phyloP scores from a whole-genome alignment of 2,113 vertebrate genomes.

The Agapornis roseicollis region DNA sequence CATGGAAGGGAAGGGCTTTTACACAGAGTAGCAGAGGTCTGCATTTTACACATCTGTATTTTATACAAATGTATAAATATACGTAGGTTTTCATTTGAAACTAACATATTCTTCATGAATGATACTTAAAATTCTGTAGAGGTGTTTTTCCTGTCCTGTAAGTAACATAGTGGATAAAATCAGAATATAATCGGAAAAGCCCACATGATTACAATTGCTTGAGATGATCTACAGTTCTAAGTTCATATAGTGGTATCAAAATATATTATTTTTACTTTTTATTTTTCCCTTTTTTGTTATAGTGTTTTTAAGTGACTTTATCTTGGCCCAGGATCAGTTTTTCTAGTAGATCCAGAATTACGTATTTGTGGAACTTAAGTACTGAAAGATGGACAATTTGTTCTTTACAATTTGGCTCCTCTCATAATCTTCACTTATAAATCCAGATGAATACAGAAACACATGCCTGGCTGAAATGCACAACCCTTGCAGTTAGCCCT shows the following conservation, averaged over 20 bases:
- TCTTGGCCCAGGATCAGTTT: not conserved
- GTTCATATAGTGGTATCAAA: not conserved
- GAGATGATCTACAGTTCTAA: not conserved
- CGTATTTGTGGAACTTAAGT: slow-evolving; percentile 32
- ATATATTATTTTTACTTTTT: not conserved
- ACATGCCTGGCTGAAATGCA: slow-evolving; percentile 15
- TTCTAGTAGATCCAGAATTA: slow-evolving; percentile 36
- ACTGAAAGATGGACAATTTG: slow-evolving; percentile 37
- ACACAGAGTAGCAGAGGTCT: not conserved
- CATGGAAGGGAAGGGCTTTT: not conserved
- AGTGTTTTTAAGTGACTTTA: not conserved
- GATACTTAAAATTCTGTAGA: not conserved
- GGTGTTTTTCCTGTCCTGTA: not conserved
- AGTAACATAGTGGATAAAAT: not conserved
- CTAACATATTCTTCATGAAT: not conserved
- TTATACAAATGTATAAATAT: not conserved
- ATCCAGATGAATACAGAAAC: slow-evolving; percentile 16
- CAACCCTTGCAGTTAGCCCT: not conserved
- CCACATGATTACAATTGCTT: not conserved
- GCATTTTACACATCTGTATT: not conserved
- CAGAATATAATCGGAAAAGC: not conserved
- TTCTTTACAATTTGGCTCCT: slow-evolving; percentile 43
- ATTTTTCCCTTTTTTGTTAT: not conserved
- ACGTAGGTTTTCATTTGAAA: not conserved
- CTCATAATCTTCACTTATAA: slow-evolving; percentile 6